These are phyloP conservation scores for Macrotrachela quadricornifera DNA, from an alignment of 1,140 invertebrate species.

Conservation along the genomic window DNA sequence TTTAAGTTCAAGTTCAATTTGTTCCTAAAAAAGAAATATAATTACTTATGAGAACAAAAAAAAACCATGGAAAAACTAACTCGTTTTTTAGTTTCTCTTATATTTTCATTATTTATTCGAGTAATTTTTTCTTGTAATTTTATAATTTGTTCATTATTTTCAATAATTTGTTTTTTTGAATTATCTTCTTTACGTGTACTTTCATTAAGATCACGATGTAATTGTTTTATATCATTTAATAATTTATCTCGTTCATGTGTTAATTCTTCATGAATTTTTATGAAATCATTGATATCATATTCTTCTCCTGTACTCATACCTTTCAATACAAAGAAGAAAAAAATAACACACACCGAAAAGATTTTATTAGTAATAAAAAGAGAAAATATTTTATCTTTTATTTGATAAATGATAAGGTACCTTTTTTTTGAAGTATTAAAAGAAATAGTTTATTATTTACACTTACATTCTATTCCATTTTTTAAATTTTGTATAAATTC, in stretches of 20 bases:
- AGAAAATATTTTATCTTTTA: too few species aligned
- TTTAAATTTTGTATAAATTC: slow-evolving; percentile 29
- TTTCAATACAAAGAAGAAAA: too few species aligned
- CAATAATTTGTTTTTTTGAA: slow-evolving; percentile 18
- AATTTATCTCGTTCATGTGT: slow-evolving; percentile 25
- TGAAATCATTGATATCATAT: slow-evolving; percentile 25
- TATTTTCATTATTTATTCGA: not conserved
- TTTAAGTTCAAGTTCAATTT: slow-evolving; percentile 13
- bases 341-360: too few species aligned
- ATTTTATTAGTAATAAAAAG: too few species aligned
- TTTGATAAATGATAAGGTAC: too few species aligned
- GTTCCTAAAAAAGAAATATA: not conserved
- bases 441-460: slow-evolving; percentile 30
- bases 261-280: slow-evolving; percentile 26
- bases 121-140: slow-evolving; percentile 4
- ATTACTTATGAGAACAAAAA: not conserved
- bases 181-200: slow-evolving; percentile 12
- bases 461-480: too few species aligned
- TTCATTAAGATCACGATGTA: slow-evolving; percentile 17
- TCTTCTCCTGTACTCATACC: not conserved
- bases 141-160: slow-evolving; percentile 18
- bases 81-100: not conserved
- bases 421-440: too few species aligned
- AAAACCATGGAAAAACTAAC: not conserved
- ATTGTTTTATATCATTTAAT: slow-evolving; percentile 19